A percentile compares a stretch with the other conserved stretches of the same genome.
Evolutionary conservation across 1,140 invertebrate genomes (phyloP).

Genomic region (Trissolcus basalis): DNA sequence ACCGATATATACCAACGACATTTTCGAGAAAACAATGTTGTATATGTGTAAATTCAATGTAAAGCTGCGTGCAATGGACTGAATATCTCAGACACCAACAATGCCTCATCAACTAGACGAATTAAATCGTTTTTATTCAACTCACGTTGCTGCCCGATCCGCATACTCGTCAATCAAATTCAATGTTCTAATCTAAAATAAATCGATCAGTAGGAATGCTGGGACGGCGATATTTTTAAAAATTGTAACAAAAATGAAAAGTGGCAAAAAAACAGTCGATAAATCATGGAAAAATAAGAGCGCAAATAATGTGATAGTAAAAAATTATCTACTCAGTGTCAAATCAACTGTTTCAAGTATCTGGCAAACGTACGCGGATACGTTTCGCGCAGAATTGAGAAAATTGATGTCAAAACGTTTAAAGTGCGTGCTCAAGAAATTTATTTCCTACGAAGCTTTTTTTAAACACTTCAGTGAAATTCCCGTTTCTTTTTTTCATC

Average conservation of each 20-base stretch:
- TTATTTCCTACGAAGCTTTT: constrained; percentile 10
- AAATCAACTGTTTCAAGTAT: constrained; percentile 27
- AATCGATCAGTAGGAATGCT: background rate
- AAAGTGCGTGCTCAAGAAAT: constrained; percentile 14
- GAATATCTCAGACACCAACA: constrained; percentile 35
- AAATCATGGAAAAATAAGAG: background rate
- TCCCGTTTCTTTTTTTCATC: background rate
- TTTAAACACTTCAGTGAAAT: background rate
- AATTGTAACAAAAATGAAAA: no score
- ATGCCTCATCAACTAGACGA: constrained; percentile 12
- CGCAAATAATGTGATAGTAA: constrained; percentile 17
- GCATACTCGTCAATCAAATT: background rate
- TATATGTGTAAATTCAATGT: constrained; percentile 47
- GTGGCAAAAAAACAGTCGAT: background rate
- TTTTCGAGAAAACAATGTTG: constrained; percentile 52
- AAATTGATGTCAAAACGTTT: constrained; percentile 36
- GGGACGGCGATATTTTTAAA: no score
- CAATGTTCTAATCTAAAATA: background rate
- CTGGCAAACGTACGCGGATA: constrained; percentile 39
- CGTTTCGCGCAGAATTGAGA: constrained; percentile 15
- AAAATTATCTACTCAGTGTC: constrained; percentile 31
- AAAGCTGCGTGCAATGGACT: constrained; percentile 43
- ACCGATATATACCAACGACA: constrained; percentile 45
- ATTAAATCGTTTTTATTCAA: constrained; percentile 11
- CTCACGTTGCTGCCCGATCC: background rate